A percentile compares a stretch with the other conserved stretches of the same genome.
These are phyloP conservation scores for Pygoscelis antarcticus DNA, from an alignment of 2,113 vertebrate species.

Conservation along the genomic window DNA sequence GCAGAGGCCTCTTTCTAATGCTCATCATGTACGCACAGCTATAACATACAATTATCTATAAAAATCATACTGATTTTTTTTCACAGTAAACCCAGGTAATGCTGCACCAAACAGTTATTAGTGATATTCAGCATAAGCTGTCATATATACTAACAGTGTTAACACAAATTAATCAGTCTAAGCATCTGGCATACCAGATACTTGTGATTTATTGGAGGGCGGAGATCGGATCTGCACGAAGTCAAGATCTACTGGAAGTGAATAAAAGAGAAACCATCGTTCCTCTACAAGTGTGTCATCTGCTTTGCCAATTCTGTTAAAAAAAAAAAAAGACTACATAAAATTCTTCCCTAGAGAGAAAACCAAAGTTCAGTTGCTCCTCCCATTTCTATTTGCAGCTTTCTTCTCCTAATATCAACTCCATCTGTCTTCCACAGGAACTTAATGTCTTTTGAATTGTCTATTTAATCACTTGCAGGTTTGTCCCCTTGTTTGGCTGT, in stretches of 20 bases:
- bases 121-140: neutral
- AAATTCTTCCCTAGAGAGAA: neutral
- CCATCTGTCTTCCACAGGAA: constrained; percentile 43
- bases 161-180: neutral
- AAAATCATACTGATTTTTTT: neutral
- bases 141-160: neutral
- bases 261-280: neutral
- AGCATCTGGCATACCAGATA: fast-evolving
- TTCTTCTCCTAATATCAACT: constrained; percentile 49
- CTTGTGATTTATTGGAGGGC: neutral
- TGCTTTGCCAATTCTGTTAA: neutral
- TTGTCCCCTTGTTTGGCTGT: neutral
- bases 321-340: neutral
- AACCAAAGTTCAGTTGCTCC: constrained; percentile 22
- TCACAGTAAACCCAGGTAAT: neutral
- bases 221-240: neutral
- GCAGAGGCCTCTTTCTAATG: neutral
- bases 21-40: neutral
- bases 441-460: constrained; percentile 49
- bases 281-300: neutral
- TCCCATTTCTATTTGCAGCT: constrained; percentile 35
- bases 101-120: neutral
- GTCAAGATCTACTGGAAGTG: neutral
- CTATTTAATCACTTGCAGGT: constrained; percentile 51
- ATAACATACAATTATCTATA: neutral